These are phyloP conservation scores for Drosophila serrata DNA, from an alignment of 1,140 invertebrate genomes.

Conservation along the genomic window DNA sequence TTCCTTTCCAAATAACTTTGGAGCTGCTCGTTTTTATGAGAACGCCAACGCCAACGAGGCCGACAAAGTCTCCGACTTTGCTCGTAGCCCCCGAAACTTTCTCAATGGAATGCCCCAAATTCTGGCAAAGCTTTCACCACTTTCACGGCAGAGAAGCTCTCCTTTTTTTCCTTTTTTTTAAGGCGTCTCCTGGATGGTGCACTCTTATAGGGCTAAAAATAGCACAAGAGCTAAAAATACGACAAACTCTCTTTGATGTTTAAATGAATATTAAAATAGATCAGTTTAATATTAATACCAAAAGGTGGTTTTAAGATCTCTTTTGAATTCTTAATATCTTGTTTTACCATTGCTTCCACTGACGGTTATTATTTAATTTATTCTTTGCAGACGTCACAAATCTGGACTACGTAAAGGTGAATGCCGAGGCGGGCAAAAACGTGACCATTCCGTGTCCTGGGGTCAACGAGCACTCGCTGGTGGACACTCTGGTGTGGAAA, in stretches of 20 bases:
- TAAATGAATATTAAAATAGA: no score
- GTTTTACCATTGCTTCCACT: no score
- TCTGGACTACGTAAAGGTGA: conserved; percentile 86
- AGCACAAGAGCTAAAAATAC: neutral
- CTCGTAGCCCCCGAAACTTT: conserved; percentile 39
- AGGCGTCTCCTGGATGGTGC: neutral
- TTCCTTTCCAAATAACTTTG: conserved; percentile 62
- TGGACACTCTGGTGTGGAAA: conserved; percentile 88
- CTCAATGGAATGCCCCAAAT: conserved; percentile 61
- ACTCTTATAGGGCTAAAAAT: neutral
- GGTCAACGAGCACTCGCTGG: conserved; percentile 88
- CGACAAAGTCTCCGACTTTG: conserved; percentile 6
- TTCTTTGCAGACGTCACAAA: conserved; percentile 86
- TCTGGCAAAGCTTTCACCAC: conserved; percentile 19
- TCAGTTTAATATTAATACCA: neutral
- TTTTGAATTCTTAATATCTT: no score
- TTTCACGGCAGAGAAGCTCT: conserved; percentile 2
- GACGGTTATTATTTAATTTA: no score
- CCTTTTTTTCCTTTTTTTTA: conserved; percentile 2
- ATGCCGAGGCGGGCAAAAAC: conserved; percentile 89
- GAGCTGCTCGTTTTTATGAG: conserved; percentile 47
- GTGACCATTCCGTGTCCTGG: conserved; percentile 89
- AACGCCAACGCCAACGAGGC: conserved; percentile 1
- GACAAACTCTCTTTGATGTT: neutral
- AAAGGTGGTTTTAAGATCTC: neutral